A percentile compares a stretch with the other conserved stretches of the same genome.
phyloP scores from a whole-genome alignment of 1,140 invertebrate species.

The Adelges cooleyi region DNA sequence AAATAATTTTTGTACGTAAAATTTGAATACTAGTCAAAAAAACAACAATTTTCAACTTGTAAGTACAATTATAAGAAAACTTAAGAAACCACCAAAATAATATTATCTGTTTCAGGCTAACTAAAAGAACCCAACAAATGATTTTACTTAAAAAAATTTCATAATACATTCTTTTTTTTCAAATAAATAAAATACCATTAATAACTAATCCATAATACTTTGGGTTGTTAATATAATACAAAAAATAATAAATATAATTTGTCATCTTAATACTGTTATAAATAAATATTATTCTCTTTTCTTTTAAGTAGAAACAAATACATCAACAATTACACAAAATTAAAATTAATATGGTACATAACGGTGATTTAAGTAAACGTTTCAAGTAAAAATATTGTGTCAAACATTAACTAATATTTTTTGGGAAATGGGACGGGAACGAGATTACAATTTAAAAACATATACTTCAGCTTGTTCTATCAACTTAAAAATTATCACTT shows the following conservation, averaged over 20 bases:
- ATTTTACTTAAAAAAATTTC: slow-evolving; percentile 3
- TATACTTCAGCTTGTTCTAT: slow-evolving; percentile 20
- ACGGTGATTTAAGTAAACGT: slow-evolving; percentile 17
- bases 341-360: slow-evolving; percentile 10
- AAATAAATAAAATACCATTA: slow-evolving; percentile 23
- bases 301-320: slow-evolving; percentile 20
- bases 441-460: slow-evolving; percentile 24
- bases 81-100: slow-evolving; percentile 24
- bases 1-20: slow-evolving; percentile 20
- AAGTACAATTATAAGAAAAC: slow-evolving; percentile 22
- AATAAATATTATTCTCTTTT: not conserved
- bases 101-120: slow-evolving; percentile 1
- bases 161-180: slow-evolving; percentile 1
- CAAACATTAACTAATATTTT: not conserved
- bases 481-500: slow-evolving; percentile 24
- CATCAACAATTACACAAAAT: slow-evolving; percentile 22
- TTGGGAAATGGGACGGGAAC: slow-evolving; percentile 23
- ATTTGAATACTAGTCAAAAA: slow-evolving; percentile 24
- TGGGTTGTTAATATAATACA: slow-evolving; percentile 26
- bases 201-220: slow-evolving; percentile 27
- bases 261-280: slow-evolving; percentile 26
- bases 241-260: slow-evolving; percentile 20
- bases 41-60: slow-evolving; percentile 15
- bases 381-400: slow-evolving; percentile 8
- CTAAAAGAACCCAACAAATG: slow-evolving; percentile 11